Conservation (phyloP, 2,888 invertebrate genomes). For the Machimus atricapillus region DNA sequence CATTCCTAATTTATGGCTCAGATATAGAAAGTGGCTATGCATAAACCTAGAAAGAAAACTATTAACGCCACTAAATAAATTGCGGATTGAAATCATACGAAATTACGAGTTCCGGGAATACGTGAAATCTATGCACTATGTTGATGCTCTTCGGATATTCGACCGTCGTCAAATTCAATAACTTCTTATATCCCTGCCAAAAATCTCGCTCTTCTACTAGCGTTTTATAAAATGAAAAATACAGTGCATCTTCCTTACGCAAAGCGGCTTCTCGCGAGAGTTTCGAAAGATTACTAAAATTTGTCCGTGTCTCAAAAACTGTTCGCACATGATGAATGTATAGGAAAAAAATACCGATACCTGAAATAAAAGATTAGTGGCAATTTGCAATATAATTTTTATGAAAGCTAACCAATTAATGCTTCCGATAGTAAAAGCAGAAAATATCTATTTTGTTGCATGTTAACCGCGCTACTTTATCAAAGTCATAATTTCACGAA, state of each 20-base stretch:
- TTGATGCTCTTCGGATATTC: slow-evolving; percentile 84
- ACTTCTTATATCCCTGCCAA: slow-evolving; percentile 68
- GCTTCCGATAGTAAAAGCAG: slow-evolving; percentile 57
- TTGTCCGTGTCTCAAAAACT: slow-evolving; percentile 83
- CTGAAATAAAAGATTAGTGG: slow-evolving; percentile 59
- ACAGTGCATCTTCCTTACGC: slow-evolving; percentile 87
- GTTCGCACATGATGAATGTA: slow-evolving; percentile 71
- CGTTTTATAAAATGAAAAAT: slow-evolving; percentile 88
- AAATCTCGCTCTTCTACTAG: slow-evolving; percentile 73
- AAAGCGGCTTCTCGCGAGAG: slow-evolving; percentile 86
- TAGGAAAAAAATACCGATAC: slow-evolving; percentile 66
- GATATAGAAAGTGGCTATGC: neutral
- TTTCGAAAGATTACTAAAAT: slow-evolving; percentile 83
- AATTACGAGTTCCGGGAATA: neutral
- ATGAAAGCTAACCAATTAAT: slow-evolving; percentile 55
- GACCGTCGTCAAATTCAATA: slow-evolving; percentile 77
- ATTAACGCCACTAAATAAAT: neutral
- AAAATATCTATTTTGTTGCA: slow-evolving; percentile 55
- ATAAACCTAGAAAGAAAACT: neutral
- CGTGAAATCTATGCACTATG: slow-evolving; percentile 74
- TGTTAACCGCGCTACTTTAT: slow-evolving; percentile 46
- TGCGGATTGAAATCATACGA: neutral
- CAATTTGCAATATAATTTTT: neutral
- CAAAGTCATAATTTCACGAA: neutral
- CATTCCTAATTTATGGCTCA: neutral